Evolutionary conservation across 1,140 invertebrate genomes (phyloP).

Genomic region (Pseudachorutes palmiensis): DNA sequence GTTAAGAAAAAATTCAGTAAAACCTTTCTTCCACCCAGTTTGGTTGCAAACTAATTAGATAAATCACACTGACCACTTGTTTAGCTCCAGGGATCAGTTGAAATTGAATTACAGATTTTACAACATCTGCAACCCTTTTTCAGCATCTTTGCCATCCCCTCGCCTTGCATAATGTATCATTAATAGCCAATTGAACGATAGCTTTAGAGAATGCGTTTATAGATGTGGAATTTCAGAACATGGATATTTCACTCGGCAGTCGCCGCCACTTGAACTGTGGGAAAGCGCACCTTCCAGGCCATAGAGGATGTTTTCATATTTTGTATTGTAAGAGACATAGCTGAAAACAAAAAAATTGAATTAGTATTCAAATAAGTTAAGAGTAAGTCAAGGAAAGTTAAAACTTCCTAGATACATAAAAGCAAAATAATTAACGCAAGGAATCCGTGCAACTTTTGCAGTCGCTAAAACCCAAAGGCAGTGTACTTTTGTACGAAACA

Average conservation of each 20-base stretch:
- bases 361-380: neutral
- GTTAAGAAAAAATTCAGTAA: too few species aligned
- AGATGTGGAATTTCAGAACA: conserved; percentile 36
- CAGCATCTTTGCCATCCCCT: neutral
- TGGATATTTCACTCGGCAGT: conserved; percentile 37
- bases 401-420: neutral
- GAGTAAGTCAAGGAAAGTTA: neutral
- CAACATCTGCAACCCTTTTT: neutral
- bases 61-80: neutral
- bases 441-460: too few species aligned
- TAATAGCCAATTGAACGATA: neutral
- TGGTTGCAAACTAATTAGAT: neutral
- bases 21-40: too few species aligned
- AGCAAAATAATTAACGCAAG: neutral
- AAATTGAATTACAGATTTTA: neutral
- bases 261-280: conserved; percentile 37
- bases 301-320: conserved; percentile 39
- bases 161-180: neutral
- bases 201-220: conserved; percentile 10
- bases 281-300: conserved; percentile 40
- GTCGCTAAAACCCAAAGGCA: too few species aligned
- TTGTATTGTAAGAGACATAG: conserved; percentile 38
- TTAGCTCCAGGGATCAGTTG: neutral
- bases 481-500: too few species aligned
- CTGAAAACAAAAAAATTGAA: conserved; percentile 29